Base-by-base conservation (phyloP, 2,888 invertebrate genomes). In the Mimas tiliae region DNA sequence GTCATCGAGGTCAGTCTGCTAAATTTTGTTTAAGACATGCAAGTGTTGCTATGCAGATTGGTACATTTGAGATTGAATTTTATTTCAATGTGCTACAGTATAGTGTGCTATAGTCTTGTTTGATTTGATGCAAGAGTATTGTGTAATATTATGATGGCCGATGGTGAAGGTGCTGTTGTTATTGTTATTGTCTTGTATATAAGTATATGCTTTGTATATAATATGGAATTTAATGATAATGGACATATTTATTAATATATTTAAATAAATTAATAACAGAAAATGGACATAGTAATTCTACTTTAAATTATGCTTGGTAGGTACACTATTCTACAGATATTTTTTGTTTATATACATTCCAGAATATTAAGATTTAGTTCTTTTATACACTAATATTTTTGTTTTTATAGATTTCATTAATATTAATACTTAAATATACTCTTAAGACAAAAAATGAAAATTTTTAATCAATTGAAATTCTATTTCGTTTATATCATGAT, bases 161-260 rank as follows among this genome's bases (percentile, higher is more conserved):
- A 19, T 12, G 9, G 19, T 33, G 14, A 58, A 42, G 21, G 58
- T 58, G 58, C 12, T 42, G 38, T 58, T 58, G 19, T 12, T 58
- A 58, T 38, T 42, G 16, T 42, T 6, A 33, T 33, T 38, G 19
- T 16, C 34, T 58, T 38, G 9, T 14, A 58, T 58, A 38, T 58
- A 58, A 58, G 19, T 58, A 42, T 19, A 16, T 9, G 12, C 58
- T 21, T 58, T 58, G 42, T 58, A 58, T 58, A 58, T 42, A 42
- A 55, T 12, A 42, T 19, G 42, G 58, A 42, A 34, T 55, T 8
- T 58, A 19, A 38, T 58, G 11, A 7, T 42, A 58, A 19, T 58
- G 6, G 19, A 42, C 19, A 42, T 42, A 38, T 38, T 16, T 34
- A 38, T 19, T 45, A 9, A 14, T 1, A 12, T 2, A 45, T 45